Evolutionary conservation across 2,113 vertebrate genomes (phyloP).

Genomic region (Ammospiza caudacuta): DNA sequence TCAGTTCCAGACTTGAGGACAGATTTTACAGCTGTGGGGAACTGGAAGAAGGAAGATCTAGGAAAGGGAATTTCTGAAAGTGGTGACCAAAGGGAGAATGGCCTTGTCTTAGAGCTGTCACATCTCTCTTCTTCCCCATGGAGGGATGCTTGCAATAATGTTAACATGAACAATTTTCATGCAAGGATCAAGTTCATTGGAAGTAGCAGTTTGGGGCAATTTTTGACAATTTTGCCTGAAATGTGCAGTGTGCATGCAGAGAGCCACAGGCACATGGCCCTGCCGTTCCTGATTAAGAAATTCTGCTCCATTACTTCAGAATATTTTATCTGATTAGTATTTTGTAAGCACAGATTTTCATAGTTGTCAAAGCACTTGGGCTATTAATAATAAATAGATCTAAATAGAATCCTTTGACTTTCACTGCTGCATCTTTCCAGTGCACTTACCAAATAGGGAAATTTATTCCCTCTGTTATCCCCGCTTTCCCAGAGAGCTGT

Average conservation of each 20-base stretch:
- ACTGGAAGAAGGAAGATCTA: neutral
- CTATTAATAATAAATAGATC: conserved; percentile 64
- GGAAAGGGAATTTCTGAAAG: neutral
- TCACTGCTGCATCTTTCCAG: neutral
- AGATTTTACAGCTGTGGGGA: neutral
- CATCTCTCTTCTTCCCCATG: neutral
- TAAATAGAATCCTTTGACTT: conserved; percentile 49
- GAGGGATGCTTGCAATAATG: neutral
- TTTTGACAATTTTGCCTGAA: conserved; percentile 37
- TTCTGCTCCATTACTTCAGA: conserved; percentile 59
- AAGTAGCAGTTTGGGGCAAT: conserved; percentile 34
- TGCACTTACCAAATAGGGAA: neutral
- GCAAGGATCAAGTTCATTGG: neutral
- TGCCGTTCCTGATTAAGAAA: conserved; percentile 40
- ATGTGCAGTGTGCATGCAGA: neutral
- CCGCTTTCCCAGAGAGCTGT: neutral
- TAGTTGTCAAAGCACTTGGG: conserved; percentile 53
- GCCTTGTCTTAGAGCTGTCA: neutral
- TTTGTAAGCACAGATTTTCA: conserved; percentile 58
- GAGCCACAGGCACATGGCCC: conserved; percentile 45
- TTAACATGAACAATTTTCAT: neutral
- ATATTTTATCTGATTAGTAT: conserved; percentile 62
- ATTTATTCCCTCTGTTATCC: neutral
- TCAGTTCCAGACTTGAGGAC: neutral
- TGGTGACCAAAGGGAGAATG: neutral